Base-by-base conservation (phyloP, 1,140 invertebrate genomes). In the Temnothorax nylanderi region DNA sequence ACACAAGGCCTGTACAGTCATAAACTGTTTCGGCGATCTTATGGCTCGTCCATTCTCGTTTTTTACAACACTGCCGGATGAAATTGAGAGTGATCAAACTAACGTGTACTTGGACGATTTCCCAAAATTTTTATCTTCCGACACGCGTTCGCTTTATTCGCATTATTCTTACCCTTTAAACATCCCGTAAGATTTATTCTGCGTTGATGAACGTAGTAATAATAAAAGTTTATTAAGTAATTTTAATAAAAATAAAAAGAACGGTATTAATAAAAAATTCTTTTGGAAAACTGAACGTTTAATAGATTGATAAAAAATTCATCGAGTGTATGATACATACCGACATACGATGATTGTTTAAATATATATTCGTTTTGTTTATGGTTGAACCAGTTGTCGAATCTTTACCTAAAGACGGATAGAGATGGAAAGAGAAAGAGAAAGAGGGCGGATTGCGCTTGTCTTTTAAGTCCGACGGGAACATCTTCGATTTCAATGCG, bases 31-130 rank as follows among this genome's bases (percentile, higher is more conserved):
- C 3, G 7, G 37, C 18, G 13, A 21, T 62, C n/a, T 21, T 16
- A 26, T 44, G 11, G 41, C 18, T 51, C 10, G 16, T 26, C 16
- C 26, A 60, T 82, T 82, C 26, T 41, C 11, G 41, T 47, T 67
- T 41, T 67, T 34, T 82, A 13, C 6, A 26, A 21, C n/a, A 41
- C 51, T 54, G n/a, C 7, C 34, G 26, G 10, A 72, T 47, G 69
- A 72, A 82, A 74, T 81, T n/a, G 74, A 47, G 32, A 72, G 80
- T 81, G 21, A 8, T 60, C 54, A 75, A 60, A 6, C 1, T n/a
- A 69, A 69, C 21, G 10, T 47, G 16, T 21, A 72, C 32, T 16
- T n/a, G 6, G 3, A 74, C 26, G 13, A 3, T 56, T 26, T 71
- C 16, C 21, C 21, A 2, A 37, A 60, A 64, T 60, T 74, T 60